A percentile compares a stretch with the other conserved stretches of the same genome.
Evolutionary conservation across 1,140 invertebrate genomes (phyloP).

Genomic region (Gonioctena quinquepunctata): DNA sequence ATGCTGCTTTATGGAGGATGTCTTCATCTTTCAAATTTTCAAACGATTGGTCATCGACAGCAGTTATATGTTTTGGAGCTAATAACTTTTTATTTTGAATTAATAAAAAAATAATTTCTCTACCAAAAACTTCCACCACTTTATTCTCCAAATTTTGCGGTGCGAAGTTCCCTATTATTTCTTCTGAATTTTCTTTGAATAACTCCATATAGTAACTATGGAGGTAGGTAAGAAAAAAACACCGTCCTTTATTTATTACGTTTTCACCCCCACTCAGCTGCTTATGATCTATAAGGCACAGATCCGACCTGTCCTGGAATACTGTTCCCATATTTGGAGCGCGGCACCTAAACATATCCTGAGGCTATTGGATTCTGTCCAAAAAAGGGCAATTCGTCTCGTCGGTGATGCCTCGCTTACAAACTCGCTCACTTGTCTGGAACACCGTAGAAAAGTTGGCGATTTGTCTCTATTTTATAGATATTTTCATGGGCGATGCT

Average conservation of each 20-base stretch:
- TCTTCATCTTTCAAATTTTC: background rate
- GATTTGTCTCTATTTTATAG: no score
- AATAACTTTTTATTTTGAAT: background rate
- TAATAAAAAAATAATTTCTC: background rate
- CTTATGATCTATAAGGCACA: no score
- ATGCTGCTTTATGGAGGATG: background rate
- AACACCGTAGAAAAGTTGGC: no score
- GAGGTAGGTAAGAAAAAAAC: constrained; percentile 29
- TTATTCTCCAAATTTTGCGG: constrained; percentile 14
- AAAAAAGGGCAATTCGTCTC: no score
- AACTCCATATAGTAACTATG: constrained; percentile 23
- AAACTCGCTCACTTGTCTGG: no score
- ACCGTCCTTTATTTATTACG: constrained; percentile 13
- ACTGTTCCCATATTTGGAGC: no score
- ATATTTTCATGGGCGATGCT: no score
- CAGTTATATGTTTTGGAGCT: background rate
- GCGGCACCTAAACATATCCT: no score
- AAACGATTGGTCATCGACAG: background rate
- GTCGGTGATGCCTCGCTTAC: no score
- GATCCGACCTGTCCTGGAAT: no score
- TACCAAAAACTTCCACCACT: constrained; percentile 18
- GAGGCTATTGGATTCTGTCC: no score
- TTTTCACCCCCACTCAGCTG: constrained; percentile 17
- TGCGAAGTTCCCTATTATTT: constrained; percentile 7
- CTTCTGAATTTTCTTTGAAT: background rate